Conservation (phyloP, 1,140 invertebrate species). For the Nymphalis io region DNA sequence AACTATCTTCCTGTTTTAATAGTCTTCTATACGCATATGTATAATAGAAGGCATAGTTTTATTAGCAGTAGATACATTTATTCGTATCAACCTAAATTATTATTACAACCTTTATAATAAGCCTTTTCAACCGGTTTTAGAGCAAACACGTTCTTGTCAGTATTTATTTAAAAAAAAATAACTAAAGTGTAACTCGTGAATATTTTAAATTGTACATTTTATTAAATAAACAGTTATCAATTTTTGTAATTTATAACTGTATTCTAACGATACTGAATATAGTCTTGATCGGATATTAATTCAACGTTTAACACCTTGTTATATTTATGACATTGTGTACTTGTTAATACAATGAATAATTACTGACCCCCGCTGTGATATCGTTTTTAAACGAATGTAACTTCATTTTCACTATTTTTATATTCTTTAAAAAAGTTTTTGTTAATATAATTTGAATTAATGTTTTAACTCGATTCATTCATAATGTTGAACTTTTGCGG, state of each 20-base stretch:
- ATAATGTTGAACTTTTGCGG: conserved; percentile 1
- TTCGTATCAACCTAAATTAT: conserved; percentile 8
- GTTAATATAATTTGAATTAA: too few relatives aligned
- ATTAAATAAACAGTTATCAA: conserved; percentile 8
- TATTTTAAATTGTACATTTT: conserved; percentile 16
- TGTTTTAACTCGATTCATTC: neutral
- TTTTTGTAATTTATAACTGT: conserved; percentile 9
- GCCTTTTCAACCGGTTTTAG: conserved; percentile 18
- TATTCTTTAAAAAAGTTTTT: too few relatives aligned
- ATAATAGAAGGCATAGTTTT: conserved; percentile 4
- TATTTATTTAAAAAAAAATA: conserved; percentile 17
- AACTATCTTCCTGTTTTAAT: too few relatives aligned
- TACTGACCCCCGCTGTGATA: neutral
- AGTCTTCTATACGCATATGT: neutral
- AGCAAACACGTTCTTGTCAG: conserved; percentile 17
- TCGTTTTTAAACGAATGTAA: neutral
- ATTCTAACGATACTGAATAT: neutral
- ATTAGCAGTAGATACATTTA: conserved; percentile 2
- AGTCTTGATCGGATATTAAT: neutral
- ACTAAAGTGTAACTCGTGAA: neutral
- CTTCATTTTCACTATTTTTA: too few relatives aligned
- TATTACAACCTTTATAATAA: conserved; percentile 18
- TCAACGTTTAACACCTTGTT: neutral
- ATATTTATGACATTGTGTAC: neutral
- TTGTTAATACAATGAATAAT: conserved; percentile 1